These are phyloP conservation scores for Neomicropteryx cornuta DNA, from an alignment of 1,140 invertebrate species.

Conservation along the genomic window DNA sequence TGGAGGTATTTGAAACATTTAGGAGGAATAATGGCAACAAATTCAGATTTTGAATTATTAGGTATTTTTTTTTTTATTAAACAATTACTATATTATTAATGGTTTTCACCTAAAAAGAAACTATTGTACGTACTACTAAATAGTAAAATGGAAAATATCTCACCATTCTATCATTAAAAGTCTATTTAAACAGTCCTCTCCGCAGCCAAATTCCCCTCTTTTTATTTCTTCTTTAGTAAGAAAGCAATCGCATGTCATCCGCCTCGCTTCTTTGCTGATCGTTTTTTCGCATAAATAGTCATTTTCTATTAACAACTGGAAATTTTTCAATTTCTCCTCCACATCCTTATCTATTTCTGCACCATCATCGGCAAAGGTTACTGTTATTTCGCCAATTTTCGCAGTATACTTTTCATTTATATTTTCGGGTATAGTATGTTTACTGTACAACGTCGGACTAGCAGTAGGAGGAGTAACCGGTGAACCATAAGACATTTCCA, in stretches of 20 bases:
- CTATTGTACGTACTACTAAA: no score
- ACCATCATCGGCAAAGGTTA: conserved; percentile 10
- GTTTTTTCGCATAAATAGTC: conserved; percentile 70
- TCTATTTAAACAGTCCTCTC: conserved; percentile 92
- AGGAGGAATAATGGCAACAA: no score
- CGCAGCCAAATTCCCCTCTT: conserved; percentile 77
- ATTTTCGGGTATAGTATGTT: conserved; percentile 21
- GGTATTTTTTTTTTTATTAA: no score
- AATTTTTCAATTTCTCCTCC: conserved; percentile 63
- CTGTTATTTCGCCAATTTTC: background rate
- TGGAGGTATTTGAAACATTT: no score
- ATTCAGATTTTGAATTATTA: no score
- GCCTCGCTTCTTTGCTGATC: conserved; percentile 76
- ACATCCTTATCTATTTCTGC: conserved; percentile 41
- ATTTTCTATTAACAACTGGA: conserved; percentile 74
- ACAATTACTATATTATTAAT: no score
- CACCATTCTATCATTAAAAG: conserved; percentile 97
- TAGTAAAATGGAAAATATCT: conserved; percentile 16
- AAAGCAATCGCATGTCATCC: conserved; percentile 94
- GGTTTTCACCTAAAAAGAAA: no score
- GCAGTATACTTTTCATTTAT: conserved; percentile 4
- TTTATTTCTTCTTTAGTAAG: conserved; percentile 79
- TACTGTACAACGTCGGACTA: conserved; percentile 25
- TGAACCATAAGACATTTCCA: conserved; percentile 55
- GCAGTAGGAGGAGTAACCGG: conserved; percentile 28